phyloP scores from a whole-genome alignment of 2,113 vertebrate genomes.

The Bos javanicus region DNA sequence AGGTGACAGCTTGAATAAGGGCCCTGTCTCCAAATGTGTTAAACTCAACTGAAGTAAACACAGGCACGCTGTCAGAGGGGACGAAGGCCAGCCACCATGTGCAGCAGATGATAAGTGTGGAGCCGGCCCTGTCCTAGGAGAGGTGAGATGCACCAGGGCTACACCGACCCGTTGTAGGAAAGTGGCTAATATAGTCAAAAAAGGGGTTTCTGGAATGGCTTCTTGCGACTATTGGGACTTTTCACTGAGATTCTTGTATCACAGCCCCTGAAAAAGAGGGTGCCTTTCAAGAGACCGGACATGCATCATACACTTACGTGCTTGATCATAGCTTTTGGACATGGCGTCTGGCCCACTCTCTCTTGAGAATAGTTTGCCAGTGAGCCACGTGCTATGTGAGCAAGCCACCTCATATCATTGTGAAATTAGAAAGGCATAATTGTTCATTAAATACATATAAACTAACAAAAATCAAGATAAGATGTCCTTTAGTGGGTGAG shows the following conservation, averaged over 20 bases:
- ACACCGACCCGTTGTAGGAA: background rate
- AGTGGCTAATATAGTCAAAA: background rate
- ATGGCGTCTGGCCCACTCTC: background rate
- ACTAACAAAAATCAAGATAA: conserved; percentile 18
- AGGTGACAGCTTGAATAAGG: background rate
- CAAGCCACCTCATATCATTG: background rate
- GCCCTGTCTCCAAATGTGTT: background rate
- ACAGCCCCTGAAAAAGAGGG: background rate
- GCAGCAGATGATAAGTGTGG: too few relatives aligned
- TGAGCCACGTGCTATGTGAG: background rate
- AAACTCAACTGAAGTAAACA: background rate
- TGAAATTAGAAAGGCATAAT: background rate
- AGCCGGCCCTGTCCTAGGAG: background rate
- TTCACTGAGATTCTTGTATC: background rate
- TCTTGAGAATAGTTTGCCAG: background rate
- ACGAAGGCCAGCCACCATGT: background rate
- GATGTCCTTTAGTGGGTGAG: background rate
- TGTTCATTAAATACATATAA: conserved; percentile 2
- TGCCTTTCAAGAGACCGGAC: background rate
- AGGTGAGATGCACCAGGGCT: background rate
- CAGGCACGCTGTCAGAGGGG: background rate
- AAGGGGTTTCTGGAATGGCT: background rate
- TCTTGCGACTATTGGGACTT: background rate
- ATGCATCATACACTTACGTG: background rate
- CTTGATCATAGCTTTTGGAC: background rate